Base-by-base conservation (phyloP, 2,888 invertebrate genomes). In the Nematopogon swammerdamellus region DNA sequence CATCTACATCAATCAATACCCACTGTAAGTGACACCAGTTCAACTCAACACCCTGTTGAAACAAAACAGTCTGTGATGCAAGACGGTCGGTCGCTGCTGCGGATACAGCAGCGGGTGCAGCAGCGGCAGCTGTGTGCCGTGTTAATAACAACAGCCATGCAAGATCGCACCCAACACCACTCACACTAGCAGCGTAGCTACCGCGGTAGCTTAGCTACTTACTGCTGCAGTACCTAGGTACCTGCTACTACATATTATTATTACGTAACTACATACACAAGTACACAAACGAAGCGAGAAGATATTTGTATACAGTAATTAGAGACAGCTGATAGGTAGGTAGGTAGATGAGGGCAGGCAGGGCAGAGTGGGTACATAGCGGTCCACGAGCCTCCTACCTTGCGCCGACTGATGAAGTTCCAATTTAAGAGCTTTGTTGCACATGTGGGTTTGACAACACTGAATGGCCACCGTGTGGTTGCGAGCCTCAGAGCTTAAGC, bases 381-480 rank as follows among this genome's bases (percentile, higher is more conserved):
- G 25, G 5, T 25, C 25, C 25, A 6, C 25, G 25, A 25, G 25
- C 25, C 5, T 67, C 79, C 82, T 88, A 88, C 88, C 88, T 87
- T 84, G 76, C 69, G 80, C 75, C 74, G 77, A 82, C 71, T 80
- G 80, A 69, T 83, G 83, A 68, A 89, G 83, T 70, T 81, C 82
- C 69, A 88, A 85, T 68, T 76, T 83, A 75, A 89, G 82, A 63
- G 82, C 80, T 64, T 75, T 82, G 82, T 91, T 91, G 85, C 91
- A 91, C 85, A 85, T 86, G 81, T 83, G 81, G 66, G 86, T 80
- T 72, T 86, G 85, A 85, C 92, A 92, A 86, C 91, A 92, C 70
- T 85, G 83, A 82, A 90, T 87, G 81, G 85, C 85, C 83, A 88
- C 86, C 62, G 87, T 84, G 67, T 85, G 85, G 82, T 88, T 89